These are phyloP conservation scores for Formica exsecta DNA, from an alignment of 1,140 invertebrate genomes.

Conservation along the genomic window DNA sequence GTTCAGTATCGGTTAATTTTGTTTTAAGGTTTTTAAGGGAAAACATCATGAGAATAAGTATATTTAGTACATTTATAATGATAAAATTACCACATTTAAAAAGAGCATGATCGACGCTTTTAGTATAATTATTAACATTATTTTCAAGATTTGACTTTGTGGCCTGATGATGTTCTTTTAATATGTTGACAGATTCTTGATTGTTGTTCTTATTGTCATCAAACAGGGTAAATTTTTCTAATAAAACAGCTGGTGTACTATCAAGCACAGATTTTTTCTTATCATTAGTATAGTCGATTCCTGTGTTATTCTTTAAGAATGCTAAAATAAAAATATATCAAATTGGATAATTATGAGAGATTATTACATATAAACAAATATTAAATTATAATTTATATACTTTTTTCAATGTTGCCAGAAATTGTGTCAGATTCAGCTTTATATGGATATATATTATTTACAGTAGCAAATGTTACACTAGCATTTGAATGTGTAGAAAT, in stretches of 20 bases:
- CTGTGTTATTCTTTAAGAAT: conserved; percentile 60
- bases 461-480: conserved; percentile 70
- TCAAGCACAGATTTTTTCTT: conserved; percentile 71
- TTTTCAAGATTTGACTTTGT: conserved; percentile 73
- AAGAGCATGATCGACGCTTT: conserved; percentile 71
- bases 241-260: conserved; percentile 54
- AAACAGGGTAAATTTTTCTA: conserved; percentile 67
- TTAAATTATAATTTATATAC: conserved; percentile 65
- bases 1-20: conserved; percentile 10
- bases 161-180: conserved; percentile 74
- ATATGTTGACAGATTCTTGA: conserved; percentile 68
- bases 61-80: conserved; percentile 50
- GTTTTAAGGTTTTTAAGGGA: conserved; percentile 32
- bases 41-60: neutral
- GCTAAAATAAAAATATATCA: conserved; percentile 59
- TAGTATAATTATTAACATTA: conserved; percentile 69
- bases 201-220: conserved; percentile 80
- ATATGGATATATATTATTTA: conserved; percentile 74
- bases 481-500: conserved; percentile 67
- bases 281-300: conserved; percentile 65
- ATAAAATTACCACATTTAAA: conserved; percentile 75
- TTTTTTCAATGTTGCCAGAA: conserved; percentile 76
- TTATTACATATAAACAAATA: neutral
- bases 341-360: conserved; percentile 28
- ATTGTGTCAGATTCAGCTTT: conserved; percentile 72